Base-by-base conservation (phyloP, 2,113 vertebrate species). In the Aptenodytes forsteri region DNA sequence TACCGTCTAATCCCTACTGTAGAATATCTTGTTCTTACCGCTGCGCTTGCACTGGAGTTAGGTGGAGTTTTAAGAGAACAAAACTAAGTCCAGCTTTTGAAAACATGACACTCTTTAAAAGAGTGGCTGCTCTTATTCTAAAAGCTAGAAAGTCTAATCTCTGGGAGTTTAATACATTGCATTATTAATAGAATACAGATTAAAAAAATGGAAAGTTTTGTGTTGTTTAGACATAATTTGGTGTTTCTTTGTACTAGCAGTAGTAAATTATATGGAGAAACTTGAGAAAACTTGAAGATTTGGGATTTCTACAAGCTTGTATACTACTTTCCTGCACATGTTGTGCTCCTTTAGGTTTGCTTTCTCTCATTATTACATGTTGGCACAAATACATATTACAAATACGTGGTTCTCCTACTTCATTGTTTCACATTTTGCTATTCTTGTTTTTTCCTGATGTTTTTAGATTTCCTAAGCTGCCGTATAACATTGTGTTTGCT, bases 91-190 rank as follows among this genome's bases (percentile, higher is more conserved):
- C 14, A 29, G 49, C 62, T 79, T 85, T 70, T 86, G 36, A 38
- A 76, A 69, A n/a, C 17, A 4, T 0, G 1, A 14, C 9, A 4
- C 8, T 8, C 16, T 49, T 18, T 1, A 16, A 36, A 4, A 11
- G 62, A 72, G 15, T 36, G 55, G 2, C 55, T 78, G 4, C 19
- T 85, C 25, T 34, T 72, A 19, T 8, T 72, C 16, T 70, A 19
- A 46, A 14, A 83, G 50, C 30, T 50, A 2, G 0, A 2, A 38
- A 77, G 8, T 61, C 56, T 58, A 0, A 70, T 42, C 32, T 91
- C n/a, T 83, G 34, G 18, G 55, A 49, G 6, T 4, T 69, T 25
- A 81, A 47, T 59, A 2, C 19, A 17, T 36, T 20, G n/a, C 18
- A 22, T 52, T 69, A 26, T 61, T 70, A 16, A 50, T 38, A 78